Evolutionary conservation across 2,888 invertebrate genomes (phyloP), one percentile per base, ranked within the genome.

Genomic region (Subacronicta megacephala): DNA sequence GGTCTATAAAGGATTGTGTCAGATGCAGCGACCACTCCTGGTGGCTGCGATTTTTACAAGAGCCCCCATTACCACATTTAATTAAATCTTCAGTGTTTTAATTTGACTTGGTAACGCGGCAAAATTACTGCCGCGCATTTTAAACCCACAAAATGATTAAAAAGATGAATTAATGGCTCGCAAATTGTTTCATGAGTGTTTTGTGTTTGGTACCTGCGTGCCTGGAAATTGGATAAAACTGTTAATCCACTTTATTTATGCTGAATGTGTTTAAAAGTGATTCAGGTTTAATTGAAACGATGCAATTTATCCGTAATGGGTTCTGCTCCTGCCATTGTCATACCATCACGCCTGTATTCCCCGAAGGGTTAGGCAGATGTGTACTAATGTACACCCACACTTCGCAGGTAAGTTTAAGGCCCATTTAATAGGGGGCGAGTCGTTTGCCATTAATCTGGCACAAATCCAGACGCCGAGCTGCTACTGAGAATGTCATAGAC

Each of bases 31-130:
- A 70, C 76, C 77, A 63, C 83, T 85, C 75, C 61, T 80, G 37
- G 59, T 64, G 56, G 55, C 72, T 75, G 78, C 84, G 83, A 89
- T 90, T 91, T 91, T 91, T 90, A 81, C 87, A 87, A 88, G 84
- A 84, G 88, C 80, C 78, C 82, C 89, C 89, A 92, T 92, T 91
- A 91, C 85, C 89, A 87, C 90, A 89, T 91, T 90, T 89, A 90
- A 92, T 92, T 92, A 87, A 91, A 91, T 89, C 83, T 90, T 91
- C 87, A 89, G 87, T 89, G 89, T 89, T 90, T 90, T 91, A 91
- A 92, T 91, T 90, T 90, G 87, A 90, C 85, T 90, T 85, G 83
- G 84, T 82, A 86, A 85, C 81, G 85, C 74, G 66, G 71, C 75
- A 62, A 81, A 89, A 89, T 88, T 88, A 87, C 85, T 81, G 76